Evolutionary conservation across 2,888 invertebrate genomes (phyloP), one percentile per base, ranked within the genome.

Genomic region (Scrobipalpa atriplicella): DNA sequence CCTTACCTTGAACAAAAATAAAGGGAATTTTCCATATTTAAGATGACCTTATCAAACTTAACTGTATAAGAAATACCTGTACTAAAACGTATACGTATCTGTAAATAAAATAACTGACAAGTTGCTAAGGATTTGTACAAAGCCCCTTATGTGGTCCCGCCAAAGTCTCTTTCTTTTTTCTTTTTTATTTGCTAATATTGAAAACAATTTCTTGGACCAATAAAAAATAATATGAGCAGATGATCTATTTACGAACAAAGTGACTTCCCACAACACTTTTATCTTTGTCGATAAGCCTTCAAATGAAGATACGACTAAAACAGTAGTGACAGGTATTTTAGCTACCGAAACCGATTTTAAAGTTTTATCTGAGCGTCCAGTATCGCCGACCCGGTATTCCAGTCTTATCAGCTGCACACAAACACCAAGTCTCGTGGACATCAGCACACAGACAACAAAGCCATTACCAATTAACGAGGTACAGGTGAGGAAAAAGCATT

Each of bases 381-480:
- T 92, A 91, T 92, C 92, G 76, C 79, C 81, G 77, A 85, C 84
- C 82, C 81, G 89, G 92, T 89, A 91, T 92, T 89, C 84, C 80
- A 77, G 75, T 75, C 83, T 92, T 92, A 92, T 92, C 92, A 76
- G 75, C 58, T 71, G 79, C 90, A 90, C 90, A 91, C 91, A 82
- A 73, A 79, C 76, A 79, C 81, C 75, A 68, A 72, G 73, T 73
- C 79, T 77, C 77, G 77, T 82, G 80, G 81, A 81, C 82, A 82
- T 76, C 74, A 82, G 77, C 90, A 90, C 89, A 90, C 91, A 82
- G 80, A 84, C 76, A 80, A 85, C 77, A 78, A 85, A 86, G 85
- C 87, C 89, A 92, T 92, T 92, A 86, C 83, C 89, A 91, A 92
- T 92, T 90, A 90, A 91, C 89, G 84, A 85, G 78, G 83, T 81